phyloP scores from a whole-genome alignment of 1,140 invertebrate species.

The Trissolcus basalis region DNA sequence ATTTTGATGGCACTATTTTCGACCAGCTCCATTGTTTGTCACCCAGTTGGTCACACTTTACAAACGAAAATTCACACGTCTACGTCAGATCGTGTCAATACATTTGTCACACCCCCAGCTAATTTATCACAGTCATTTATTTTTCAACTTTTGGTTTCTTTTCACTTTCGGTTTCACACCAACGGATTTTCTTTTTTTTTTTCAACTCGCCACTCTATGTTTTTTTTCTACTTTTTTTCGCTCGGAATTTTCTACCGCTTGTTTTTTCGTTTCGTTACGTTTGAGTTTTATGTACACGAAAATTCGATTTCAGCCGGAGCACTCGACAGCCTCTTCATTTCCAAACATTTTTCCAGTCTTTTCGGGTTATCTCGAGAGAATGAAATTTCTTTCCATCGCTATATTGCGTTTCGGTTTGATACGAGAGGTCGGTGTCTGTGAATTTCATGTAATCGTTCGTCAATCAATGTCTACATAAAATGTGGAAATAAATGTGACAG shows the following conservation, averaged over 20 bases:
- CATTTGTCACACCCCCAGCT: constrained; percentile 6
- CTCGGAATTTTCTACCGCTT: constrained; percentile 28
- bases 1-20: constrained; percentile 72
- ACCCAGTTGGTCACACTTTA: constrained; percentile 2
- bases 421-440: constrained; percentile 5
- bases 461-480: constrained; percentile 5
- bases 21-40: constrained; percentile 67
- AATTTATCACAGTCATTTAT: constrained; percentile 66
- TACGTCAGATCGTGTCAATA: constrained; percentile 9
- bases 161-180: constrained; percentile 5
- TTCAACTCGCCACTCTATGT: constrained; percentile 3
- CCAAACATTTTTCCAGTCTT: constrained; percentile 28
- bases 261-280: constrained; percentile 3
- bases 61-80: constrained; percentile 5
- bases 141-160: constrained; percentile 63
- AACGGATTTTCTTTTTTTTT: no score
- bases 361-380: constrained; percentile 20
- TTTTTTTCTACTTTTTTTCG: constrained; percentile 29
- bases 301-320: constrained; percentile 20
- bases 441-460: constrained; percentile 16
- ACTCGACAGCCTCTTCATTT: constrained; percentile 29
- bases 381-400: constrained; percentile 19
- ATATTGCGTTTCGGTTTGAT: constrained; percentile 5
- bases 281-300: constrained; percentile 8
- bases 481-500: neutral